Evolutionary conservation across 2,113 vertebrate genomes (phyloP).

Genomic region (Entomyzon cyanotis): DNA sequence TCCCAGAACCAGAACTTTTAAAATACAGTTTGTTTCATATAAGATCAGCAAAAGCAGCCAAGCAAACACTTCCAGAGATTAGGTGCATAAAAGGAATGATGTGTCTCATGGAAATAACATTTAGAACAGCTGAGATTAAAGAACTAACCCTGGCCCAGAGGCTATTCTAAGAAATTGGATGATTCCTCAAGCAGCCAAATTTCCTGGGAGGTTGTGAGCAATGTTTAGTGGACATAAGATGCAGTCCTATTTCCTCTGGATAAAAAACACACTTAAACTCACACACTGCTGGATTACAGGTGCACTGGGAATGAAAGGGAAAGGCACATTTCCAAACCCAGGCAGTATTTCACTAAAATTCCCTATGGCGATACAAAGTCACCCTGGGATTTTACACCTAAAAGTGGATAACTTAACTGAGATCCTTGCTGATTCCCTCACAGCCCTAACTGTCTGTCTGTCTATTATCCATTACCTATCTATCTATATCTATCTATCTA

Average conservation of each 20-base stretch:
- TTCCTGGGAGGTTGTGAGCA: background rate
- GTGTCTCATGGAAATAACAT: background rate
- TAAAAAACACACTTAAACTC: background rate
- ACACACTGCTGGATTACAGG: background rate
- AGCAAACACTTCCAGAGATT: background rate
- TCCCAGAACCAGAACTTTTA: background rate
- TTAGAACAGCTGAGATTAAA: slow-evolving; percentile 7
- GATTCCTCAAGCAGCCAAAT: background rate
- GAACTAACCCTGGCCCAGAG: background rate
- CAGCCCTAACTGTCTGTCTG: rapidly evolving
- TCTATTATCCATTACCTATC: background rate
- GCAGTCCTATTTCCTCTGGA: background rate
- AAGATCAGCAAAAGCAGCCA: background rate
- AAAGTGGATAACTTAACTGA: background rate
- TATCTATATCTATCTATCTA: rapidly evolving
- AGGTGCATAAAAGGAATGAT: background rate
- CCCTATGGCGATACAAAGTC: background rate
- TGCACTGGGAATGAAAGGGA: background rate
- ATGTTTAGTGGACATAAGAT: background rate
- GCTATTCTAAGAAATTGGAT: background rate
- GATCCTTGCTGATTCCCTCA: background rate
- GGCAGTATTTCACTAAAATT: background rate
- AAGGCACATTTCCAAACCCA: background rate
- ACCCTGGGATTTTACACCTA: background rate
- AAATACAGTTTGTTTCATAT: background rate